These are phyloP conservation scores for Eurystomus glaucurus DNA, from an alignment of 2,797 vertebrate species.

Conservation along the genomic window DNA sequence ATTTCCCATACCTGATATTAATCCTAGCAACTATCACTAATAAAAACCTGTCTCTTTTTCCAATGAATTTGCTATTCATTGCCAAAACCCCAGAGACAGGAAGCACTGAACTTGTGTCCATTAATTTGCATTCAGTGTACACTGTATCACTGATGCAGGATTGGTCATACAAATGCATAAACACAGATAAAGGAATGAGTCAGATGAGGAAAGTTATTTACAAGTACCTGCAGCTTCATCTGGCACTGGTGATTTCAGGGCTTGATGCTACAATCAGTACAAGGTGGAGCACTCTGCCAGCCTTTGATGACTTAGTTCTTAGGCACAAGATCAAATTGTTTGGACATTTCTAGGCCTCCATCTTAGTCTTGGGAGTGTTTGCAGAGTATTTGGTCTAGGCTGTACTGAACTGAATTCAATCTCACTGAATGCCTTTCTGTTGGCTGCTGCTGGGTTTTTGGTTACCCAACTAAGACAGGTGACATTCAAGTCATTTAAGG, in stretches of 20 bases:
- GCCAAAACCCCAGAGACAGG: neutral
- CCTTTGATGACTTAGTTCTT: neutral
- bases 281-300: neutral
- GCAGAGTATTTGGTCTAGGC: neutral
- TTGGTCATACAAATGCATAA: neutral
- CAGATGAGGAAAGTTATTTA: neutral
- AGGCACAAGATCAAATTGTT: neutral
- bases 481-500: neutral
- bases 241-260: neutral
- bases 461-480: neutral
- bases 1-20: neutral
- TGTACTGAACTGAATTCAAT: neutral
- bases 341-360: neutral
- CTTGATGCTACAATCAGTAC: neutral
- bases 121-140: neutral
- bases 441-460: neutral
- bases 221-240: neutral
- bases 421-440: neutral
- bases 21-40: neutral
- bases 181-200: neutral
- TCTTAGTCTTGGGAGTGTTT: neutral
- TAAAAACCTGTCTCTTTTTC: neutral
- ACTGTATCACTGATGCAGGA: neutral
- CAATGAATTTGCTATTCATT: neutral
- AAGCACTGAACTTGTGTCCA: neutral